Conservation (phyloP, 2,797 vertebrate species). For the Australoheros facetus region DNA sequence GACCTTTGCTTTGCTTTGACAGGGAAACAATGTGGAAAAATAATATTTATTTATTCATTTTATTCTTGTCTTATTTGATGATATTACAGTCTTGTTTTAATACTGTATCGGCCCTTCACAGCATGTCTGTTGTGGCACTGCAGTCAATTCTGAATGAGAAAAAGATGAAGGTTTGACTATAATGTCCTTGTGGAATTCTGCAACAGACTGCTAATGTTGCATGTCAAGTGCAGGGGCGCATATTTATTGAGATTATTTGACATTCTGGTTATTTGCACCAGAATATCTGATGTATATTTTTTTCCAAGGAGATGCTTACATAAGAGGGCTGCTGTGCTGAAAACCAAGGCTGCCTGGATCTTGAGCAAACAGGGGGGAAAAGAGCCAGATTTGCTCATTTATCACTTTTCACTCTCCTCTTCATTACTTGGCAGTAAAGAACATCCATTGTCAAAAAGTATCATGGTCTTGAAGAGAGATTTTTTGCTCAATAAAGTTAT, state of each 20-base stretch:
- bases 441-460: constrained; percentile 1
- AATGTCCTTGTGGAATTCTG: constrained; percentile 47
- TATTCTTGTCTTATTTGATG: constrained; percentile 26
- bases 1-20: constrained; percentile 39
- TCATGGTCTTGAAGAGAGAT: background rate
- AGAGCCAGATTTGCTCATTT: constrained; percentile 29
- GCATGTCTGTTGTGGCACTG: background rate
- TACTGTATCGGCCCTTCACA: background rate
- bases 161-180: constrained; percentile 20
- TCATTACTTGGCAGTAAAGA: constrained; percentile 30
- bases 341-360: constrained; percentile 61
- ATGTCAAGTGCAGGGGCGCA: constrained; percentile 31
- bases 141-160: constrained; percentile 10
- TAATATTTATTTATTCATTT: constrained; percentile 42
- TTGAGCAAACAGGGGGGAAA: constrained; percentile 56
- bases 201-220: constrained; percentile 32
- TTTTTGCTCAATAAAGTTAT: too few species aligned
- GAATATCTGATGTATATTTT: constrained; percentile 49
- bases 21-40: constrained; percentile 29
- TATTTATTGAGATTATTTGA: constrained; percentile 60
- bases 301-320: constrained; percentile 50
- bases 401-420: constrained; percentile 32
- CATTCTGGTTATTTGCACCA: constrained; percentile 55
- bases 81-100: background rate
- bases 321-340: constrained; percentile 51